Evolutionary conservation across 2,888 invertebrate genomes (phyloP).

Genomic region (Trachelus iudaicus): DNA sequence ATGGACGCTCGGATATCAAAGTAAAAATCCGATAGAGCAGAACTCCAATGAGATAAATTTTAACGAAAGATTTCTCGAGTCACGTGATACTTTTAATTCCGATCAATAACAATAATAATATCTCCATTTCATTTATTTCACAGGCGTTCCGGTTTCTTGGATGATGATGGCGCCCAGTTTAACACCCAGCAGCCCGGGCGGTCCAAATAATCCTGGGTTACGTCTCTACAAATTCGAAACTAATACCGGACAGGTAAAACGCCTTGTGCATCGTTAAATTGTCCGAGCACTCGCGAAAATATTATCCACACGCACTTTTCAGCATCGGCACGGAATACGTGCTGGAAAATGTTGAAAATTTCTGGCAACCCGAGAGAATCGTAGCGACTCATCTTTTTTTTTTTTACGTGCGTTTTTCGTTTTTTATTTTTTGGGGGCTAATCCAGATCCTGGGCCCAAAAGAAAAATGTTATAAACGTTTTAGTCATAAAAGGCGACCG

Average conservation of each 20-base stretch:
- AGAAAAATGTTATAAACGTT: background rate
- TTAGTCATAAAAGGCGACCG: background rate
- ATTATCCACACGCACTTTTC: background rate
- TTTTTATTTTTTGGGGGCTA: background rate
- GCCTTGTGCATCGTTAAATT: conserved; percentile 20
- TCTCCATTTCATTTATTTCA: background rate
- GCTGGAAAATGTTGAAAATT: background rate
- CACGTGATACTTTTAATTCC: background rate
- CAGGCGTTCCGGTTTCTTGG: conserved; percentile 88
- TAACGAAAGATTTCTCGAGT: background rate
- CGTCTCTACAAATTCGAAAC: conserved; percentile 91
- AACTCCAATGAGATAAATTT: background rate
- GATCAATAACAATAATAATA: background rate
- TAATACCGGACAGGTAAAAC: conserved; percentile 82
- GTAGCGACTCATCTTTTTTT: background rate
- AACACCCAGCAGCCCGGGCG: conserved; percentile 82
- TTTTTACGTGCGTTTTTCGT: background rate
- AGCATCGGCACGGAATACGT: background rate
- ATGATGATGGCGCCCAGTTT: conserved; percentile 90
- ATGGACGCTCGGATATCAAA: background rate
- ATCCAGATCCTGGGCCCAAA: background rate
- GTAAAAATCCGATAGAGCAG: background rate
- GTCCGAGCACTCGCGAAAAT: background rate
- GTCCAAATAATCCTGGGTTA: conserved; percentile 88
- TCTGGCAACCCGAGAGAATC: background rate